Evolutionary conservation across 2,888 invertebrate genomes (phyloP).

Genomic region (Lordiphosa andalusiaca): DNA sequence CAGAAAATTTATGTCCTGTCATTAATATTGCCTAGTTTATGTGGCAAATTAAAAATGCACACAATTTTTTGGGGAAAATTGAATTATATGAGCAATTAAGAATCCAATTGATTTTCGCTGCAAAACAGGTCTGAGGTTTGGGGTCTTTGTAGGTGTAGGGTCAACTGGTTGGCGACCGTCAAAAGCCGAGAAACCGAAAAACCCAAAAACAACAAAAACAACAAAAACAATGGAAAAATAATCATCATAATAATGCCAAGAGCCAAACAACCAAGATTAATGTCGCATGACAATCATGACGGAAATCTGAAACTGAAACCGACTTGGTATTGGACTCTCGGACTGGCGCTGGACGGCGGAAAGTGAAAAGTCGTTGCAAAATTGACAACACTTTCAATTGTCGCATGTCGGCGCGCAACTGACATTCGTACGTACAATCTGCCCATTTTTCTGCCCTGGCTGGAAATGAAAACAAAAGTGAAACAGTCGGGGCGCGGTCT

Average conservation of each 20-base stretch:
- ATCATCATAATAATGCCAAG: conserved; percentile 46
- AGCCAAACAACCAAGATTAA: conserved; percentile 50
- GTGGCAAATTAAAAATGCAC: conserved; percentile 33
- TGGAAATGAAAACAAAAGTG: conserved; percentile 64
- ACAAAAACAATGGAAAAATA: conserved; percentile 57
- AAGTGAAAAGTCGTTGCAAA: conserved; percentile 42
- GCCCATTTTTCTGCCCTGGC: conserved; percentile 40
- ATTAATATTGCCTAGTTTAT: conserved; percentile 58
- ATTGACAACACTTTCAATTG: conserved; percentile 71
- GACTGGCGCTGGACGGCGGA: conserved; percentile 17
- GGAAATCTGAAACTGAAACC: conserved; percentile 56
- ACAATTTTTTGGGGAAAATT: conserved; percentile 28
- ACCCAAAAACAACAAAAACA: conserved; percentile 18
- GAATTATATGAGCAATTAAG: conserved; percentile 27
- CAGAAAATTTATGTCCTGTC: conserved; percentile 46
- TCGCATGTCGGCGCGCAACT: conserved; percentile 44
- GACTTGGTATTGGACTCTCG: neutral
- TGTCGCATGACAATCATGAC: conserved; percentile 72
- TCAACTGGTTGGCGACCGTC: conserved; percentile 40
- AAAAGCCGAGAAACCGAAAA: neutral
- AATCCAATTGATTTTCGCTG: conserved; percentile 3
- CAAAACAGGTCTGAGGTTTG: no score
- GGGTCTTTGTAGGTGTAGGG: no score
- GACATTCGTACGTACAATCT: conserved; percentile 23
- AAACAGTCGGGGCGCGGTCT: conserved; percentile 33